phyloP scores from a whole-genome alignment of 2,888 invertebrate genomes.

The Elaeidobius kamerunicus region DNA sequence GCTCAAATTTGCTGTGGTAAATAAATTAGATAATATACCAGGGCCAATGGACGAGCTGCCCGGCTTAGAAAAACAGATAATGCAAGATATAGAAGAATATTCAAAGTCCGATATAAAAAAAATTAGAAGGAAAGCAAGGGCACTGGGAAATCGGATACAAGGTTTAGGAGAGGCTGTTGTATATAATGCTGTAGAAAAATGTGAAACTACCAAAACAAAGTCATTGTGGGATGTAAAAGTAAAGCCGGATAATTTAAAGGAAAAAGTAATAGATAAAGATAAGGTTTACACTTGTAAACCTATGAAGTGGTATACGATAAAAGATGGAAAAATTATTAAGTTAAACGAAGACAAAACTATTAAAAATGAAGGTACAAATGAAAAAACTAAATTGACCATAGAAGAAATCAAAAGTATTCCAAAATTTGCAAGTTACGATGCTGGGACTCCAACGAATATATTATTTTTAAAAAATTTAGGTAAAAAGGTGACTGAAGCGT shows the following conservation, averaged over 20 bases:
- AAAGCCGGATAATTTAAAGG: conserved; percentile 5
- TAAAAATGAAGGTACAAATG: conserved; percentile 45
- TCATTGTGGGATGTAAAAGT: conserved; percentile 52
- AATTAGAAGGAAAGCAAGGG: conserved; percentile 51
- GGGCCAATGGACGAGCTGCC: conserved; percentile 55
- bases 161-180: conserved; percentile 7
- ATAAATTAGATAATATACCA: not conserved
- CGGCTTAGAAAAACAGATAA: conserved; percentile 52
- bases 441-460: conserved; percentile 54
- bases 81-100: conserved; percentile 47
- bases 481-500: conserved; percentile 50
- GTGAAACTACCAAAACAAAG: conserved; percentile 2
- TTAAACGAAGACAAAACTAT: conserved; percentile 34
- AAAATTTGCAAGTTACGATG: conserved; percentile 54
- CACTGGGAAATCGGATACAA: conserved; percentile 37
- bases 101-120: conserved; percentile 51
- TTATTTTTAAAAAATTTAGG: conserved; percentile 58
- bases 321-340: conserved; percentile 53
- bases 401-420: conserved; percentile 56
- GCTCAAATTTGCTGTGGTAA: conserved; percentile 40
- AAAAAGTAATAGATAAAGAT: conserved; percentile 16
- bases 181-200: not conserved
- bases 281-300: conserved; percentile 42
- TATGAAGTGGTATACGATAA: conserved; percentile 53
- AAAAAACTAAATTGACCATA: conserved; percentile 50